Evolutionary conservation across 2,113 vertebrate species (phyloP).

Genomic region (Xenus cinereus): DNA sequence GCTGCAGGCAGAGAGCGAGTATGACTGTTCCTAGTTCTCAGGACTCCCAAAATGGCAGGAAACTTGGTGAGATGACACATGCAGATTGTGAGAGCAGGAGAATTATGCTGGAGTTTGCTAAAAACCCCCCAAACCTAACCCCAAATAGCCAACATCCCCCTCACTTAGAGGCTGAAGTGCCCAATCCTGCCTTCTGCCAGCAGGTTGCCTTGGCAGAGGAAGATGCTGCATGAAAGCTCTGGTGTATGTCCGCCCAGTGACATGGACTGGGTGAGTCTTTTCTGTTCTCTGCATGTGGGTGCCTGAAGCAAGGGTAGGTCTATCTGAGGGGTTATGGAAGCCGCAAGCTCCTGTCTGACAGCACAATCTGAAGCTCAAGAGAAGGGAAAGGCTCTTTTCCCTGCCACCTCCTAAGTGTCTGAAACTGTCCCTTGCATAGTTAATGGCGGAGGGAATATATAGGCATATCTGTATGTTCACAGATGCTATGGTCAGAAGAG

Average conservation of each 20-base stretch:
- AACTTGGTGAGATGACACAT: neutral
- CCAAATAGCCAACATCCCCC: neutral
- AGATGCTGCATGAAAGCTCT: neutral
- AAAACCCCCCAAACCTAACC: neutral
- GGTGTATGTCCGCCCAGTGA: neutral
- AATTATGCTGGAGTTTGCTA: neutral
- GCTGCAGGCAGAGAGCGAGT: neutral
- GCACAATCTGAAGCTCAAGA: neutral
- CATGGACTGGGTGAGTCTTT: neutral
- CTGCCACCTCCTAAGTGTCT: neutral
- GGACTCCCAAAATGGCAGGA: neutral
- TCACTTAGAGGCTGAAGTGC: neutral
- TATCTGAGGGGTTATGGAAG: rapidly evolving
- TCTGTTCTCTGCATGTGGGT: rapidly evolving
- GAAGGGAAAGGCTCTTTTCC: neutral
- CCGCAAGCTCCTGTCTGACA: neutral
- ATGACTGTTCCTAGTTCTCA: neutral
- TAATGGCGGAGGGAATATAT: neutral
- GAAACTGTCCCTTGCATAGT: neutral
- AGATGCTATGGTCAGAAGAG: neutral
- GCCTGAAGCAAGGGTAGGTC: neutral
- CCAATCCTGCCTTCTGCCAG: neutral
- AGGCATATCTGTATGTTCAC: neutral
- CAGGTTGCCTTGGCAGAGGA: neutral
- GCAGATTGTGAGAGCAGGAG: neutral